Conservation (phyloP, 2,888 invertebrate genomes). For the Drosophila mimetica region DNA sequence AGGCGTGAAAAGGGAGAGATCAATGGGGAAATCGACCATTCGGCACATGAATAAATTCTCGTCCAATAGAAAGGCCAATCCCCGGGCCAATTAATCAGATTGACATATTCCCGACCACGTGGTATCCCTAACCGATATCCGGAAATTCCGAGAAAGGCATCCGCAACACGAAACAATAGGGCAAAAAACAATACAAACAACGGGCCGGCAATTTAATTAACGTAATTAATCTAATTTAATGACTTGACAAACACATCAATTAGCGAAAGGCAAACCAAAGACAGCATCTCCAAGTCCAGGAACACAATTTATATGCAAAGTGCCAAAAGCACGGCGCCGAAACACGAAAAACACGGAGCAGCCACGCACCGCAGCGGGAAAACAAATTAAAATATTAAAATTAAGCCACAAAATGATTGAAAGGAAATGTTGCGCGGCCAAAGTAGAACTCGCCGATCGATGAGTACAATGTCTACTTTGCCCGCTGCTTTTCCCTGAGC, state of each 20-base stretch:
- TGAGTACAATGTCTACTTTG: constrained; percentile 31
- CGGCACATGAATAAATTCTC: constrained; percentile 48
- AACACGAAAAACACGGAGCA: constrained; percentile 35
- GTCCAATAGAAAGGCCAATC: constrained; percentile 51
- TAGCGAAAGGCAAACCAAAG: constrained; percentile 56
- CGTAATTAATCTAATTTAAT: constrained; percentile 81
- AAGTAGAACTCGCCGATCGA: constrained; percentile 53
- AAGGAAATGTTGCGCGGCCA: constrained; percentile 64
- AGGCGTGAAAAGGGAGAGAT: constrained; percentile 1
- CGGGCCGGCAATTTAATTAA: constrained; percentile 70
- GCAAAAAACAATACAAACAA: constrained; percentile 28
- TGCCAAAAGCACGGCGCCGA: constrained; percentile 46
- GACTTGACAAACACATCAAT: constrained; percentile 81
- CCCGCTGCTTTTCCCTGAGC: constrained; percentile 28
- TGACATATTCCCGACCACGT: constrained; percentile 39
- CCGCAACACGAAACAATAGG: constrained; percentile 31
- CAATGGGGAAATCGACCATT: constrained; percentile 6
- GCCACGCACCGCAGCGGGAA: constrained; percentile 44
- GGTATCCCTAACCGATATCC: constrained; percentile 7
- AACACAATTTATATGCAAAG: constrained; percentile 75
- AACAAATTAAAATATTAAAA: constrained; percentile 82
- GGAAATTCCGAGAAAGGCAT: constrained; percentile 13
- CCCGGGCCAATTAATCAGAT: constrained; percentile 61
- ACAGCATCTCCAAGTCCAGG: constrained; percentile 24
- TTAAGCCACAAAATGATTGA: constrained; percentile 79